Evolutionary conservation across 2,888 invertebrate genomes (phyloP), one percentile per base, ranked within the genome.

Genomic region (Volucella bombylans): DNA sequence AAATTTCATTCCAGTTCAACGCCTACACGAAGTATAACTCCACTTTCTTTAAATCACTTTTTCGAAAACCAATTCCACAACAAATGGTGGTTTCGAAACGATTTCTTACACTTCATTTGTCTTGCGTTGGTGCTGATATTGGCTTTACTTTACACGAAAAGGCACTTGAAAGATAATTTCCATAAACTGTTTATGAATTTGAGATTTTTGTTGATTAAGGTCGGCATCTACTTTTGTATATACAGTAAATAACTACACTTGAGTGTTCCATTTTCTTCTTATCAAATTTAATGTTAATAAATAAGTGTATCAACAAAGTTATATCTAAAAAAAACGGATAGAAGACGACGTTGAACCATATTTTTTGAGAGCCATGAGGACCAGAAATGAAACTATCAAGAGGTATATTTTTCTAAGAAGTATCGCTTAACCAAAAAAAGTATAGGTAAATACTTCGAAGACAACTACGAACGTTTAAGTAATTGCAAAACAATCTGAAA

Each of bases 81-180:
- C 9, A 38, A 39, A 47, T 15, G 39, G 10, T 39, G 39, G 38
- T 45, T 38, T 54, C 4, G 55, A 64, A 64, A 55, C 31, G 57
- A 41, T 49, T 57, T 49, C n/a, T 65, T 31, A 57, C 55, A 57
- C 47, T 64, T 73, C 73, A 73, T 73, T 73, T 73, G 73, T 11
- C 12, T 54, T 54, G 31, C 62, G 55, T 23, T 38, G 8, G 4
- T 23, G 12, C 31, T 18, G 39, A 38, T 49, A 18, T 47, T 11
- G 18, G 43, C 3, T 43, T 54, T n/a, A 15, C 11, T 67, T 64
- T 49, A 15, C 9, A 43, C 6, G 23, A 54, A 9, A 43, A 43
- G 54, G 41, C 49, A 52, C 9, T 14, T 61, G 43, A 6, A 45
- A 54, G 62, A 47, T 47, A 54, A 47, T 62, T 54, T 38, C 18